phyloP scores from a whole-genome alignment of 2,113 vertebrate species.

The Ondatra zibethicus region DNA sequence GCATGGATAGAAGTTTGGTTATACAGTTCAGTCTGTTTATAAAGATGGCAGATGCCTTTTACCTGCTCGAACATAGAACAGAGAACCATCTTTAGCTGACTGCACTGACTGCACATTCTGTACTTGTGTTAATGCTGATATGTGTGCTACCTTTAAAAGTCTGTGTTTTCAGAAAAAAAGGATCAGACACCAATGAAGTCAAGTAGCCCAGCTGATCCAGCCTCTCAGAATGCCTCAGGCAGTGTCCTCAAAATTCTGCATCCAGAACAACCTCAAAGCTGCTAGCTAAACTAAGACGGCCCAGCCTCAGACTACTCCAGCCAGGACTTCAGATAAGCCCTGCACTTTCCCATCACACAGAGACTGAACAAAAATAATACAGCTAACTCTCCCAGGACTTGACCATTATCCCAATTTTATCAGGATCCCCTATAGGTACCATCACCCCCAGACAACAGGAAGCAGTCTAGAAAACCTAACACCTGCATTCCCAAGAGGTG shows the following conservation, averaged over 20 bases:
- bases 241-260: background rate
- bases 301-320: background rate
- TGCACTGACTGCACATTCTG: too few relatives aligned
- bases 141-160: background rate
- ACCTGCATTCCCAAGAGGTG: background rate
- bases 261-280: background rate
- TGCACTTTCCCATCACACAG: background rate
- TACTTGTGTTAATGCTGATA: background rate
- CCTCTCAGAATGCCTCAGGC: background rate
- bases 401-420: background rate
- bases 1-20: background rate
- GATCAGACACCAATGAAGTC: background rate
- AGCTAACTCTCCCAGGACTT: background rate
- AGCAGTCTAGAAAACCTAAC: background rate
- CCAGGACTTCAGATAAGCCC: background rate
- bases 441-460: background rate
- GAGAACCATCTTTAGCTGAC: background rate
- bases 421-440: background rate
- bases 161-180: background rate
- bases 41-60: background rate
- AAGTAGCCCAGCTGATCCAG: background rate
- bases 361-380: background rate
- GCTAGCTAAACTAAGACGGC: background rate
- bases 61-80: background rate
- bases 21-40: background rate